Evolutionary conservation across 2,888 invertebrate genomes (phyloP), one percentile per base, ranked within the genome.

Genomic region (Odontocerum albicorne): DNA sequence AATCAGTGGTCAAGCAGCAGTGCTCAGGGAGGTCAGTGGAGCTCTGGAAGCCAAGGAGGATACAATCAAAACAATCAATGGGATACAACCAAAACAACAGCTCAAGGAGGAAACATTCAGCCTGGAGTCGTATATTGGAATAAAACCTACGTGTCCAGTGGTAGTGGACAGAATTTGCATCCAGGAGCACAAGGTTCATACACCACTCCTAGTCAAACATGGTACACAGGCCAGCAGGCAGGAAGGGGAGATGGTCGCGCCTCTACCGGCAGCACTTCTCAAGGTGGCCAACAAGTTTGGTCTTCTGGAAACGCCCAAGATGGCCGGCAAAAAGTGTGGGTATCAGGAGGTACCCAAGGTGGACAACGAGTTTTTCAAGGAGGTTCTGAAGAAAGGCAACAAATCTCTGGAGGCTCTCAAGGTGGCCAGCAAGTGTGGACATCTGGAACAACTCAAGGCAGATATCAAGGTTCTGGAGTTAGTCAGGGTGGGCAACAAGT

Each of bases 141-240:
- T 22, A 35, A 13, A 22, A 47, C 47, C 21, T 38, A 38, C 38
- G 35, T 12, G 15, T 32, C 17, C 12, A 10, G 32, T 6, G 20
- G 13, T 4, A 15, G 22, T 2, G 47, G 47, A 22, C 47, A 47
- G 22, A 35, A 47, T 13, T 47, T 35, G 47, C 22, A 35, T 15
- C 47, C 47, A 2, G 47, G 36, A 8, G 36, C 39, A n/a, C 39
- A 40, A n/a, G 49, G 40, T 10, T 1, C 10, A 6, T 4, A 8
- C 13, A 55, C 61, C 12, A 60, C 61, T 44, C 44, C 54, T 4
- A 60, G 43, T 22, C 63, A 64, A 47, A 52, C 60, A 45, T 55
- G 64, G 13, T 59, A 62, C 12, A 55, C 60, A 42, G 64, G 55
- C 38, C 64, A 63, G 16, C 57, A 55, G 31, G 66, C 63, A 2